A percentile compares a stretch with the other conserved stretches of the same genome.
phyloP scores from a whole-genome alignment of 2,888 invertebrate species.

The Acanthosepion lycidas region DNA sequence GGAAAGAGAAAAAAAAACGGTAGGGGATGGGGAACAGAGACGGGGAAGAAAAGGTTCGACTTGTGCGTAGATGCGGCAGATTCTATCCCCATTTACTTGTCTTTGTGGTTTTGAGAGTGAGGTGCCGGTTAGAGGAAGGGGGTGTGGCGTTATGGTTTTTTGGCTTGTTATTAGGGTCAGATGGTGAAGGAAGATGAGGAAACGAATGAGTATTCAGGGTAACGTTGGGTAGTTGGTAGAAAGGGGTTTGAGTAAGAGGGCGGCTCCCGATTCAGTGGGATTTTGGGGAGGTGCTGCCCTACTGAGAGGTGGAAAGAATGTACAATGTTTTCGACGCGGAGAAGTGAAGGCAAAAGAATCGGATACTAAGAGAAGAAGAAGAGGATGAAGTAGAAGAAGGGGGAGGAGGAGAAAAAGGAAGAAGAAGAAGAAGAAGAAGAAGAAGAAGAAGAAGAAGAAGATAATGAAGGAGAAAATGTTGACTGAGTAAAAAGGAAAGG shows the following conservation, averaged over 20 bases:
- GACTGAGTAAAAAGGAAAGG: not conserved
- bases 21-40: not conserved
- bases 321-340: not conserved
- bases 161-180: slow-evolving; percentile 33
- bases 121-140: not conserved
- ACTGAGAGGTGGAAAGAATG: not conserved
- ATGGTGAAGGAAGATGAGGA: slow-evolving; percentile 18
- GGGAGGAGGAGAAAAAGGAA: not conserved
- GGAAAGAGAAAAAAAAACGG: not conserved
- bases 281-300: not conserved
- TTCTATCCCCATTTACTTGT: not conserved
- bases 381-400: not conserved
- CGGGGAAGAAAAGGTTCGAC: not conserved
- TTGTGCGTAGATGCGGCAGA: slow-evolving; percentile 14
- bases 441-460: not conserved
- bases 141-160: slow-evolving; percentile 6
- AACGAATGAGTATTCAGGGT: not conserved
- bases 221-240: not conserved
- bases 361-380: not conserved
- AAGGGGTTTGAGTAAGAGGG: not conserved
- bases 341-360: not conserved
- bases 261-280: not conserved
- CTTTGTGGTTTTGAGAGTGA: not conserved
- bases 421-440: not conserved
- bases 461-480: not conserved